A percentile compares a stretch with the other conserved stretches of the same genome.
Evolutionary conservation across 2,888 invertebrate species (phyloP).

Genomic region (Ypsolopha sequella): DNA sequence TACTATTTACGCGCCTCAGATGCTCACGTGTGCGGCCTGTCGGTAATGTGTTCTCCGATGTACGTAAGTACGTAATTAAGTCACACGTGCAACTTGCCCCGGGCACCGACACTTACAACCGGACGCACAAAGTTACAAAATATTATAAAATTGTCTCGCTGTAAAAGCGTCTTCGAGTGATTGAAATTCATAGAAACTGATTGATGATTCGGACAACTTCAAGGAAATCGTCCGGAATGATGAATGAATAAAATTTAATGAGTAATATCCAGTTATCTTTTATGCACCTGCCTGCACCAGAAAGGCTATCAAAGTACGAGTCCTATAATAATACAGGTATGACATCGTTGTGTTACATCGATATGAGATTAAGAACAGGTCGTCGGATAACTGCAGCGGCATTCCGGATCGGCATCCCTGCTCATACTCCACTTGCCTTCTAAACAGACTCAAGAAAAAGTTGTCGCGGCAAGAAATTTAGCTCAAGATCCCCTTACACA

Average conservation of each 20-base stretch:
- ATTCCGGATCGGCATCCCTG: conserved; percentile 16
- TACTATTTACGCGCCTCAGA: conserved; percentile 23
- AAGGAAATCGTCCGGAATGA: no score
- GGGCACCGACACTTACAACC: background rate
- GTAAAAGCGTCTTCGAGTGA: no score
- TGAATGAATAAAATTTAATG: no score
- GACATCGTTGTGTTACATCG: conserved; percentile 9
- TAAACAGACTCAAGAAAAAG: background rate
- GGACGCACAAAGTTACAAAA: no score
- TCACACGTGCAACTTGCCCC: conserved; percentile 6
- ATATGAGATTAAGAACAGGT: conserved; percentile 15
- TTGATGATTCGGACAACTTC: no score
- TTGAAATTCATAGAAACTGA: no score
- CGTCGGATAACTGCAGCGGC: conserved; percentile 13
- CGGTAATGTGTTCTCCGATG: conserved; percentile 15
- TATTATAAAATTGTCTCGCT: no score
- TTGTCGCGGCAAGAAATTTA: background rate
- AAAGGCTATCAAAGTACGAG: background rate
- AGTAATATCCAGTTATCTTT: no score
- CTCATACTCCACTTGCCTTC: conserved; percentile 3
- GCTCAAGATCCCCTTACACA: background rate
- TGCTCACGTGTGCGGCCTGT: conserved; percentile 18
- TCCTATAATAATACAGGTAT: conserved; percentile 4
- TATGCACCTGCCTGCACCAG: no score
- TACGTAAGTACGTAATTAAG: conserved; percentile 17